Evolutionary conservation across 2,797 vertebrate species (phyloP).

Genomic region (Poecilia wingei): DNA sequence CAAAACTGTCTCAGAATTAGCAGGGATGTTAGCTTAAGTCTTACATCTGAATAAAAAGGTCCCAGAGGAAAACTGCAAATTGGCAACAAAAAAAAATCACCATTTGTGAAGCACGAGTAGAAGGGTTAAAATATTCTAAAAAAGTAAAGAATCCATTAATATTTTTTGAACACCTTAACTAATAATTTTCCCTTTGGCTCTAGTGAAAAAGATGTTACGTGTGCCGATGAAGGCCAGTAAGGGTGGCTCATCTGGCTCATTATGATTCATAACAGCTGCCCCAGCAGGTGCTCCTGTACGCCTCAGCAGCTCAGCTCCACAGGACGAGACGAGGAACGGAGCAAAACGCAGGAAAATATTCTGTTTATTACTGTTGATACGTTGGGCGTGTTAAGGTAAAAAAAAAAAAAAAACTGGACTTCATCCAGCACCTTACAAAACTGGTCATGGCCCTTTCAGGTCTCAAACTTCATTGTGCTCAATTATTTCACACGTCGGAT

Average conservation of each 20-base stretch:
- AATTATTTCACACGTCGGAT: not conserved
- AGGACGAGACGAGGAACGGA: slow-evolving; percentile 2
- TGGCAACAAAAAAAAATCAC: slow-evolving; percentile 1
- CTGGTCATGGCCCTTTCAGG: not conserved
- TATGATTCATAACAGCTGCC: slow-evolving; percentile 11
- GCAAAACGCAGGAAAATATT: slow-evolving; percentile 5
- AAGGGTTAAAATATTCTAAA: not conserved
- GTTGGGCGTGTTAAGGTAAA: not conserved
- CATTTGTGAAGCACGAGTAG: not conserved
- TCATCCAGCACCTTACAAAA: not conserved
- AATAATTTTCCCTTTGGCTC: not conserved
- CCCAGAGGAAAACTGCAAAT: slow-evolving; percentile 21
- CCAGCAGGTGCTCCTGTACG: slow-evolving; percentile 8
- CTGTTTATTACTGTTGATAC: not conserved
- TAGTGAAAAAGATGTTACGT: not conserved
- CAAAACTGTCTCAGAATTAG: slow-evolving; percentile 60
- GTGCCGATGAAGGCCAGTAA: not conserved
- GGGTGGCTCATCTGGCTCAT: slow-evolving; percentile 18
- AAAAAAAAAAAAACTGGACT: not conserved
- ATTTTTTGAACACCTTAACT: not conserved
- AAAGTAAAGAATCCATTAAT: not conserved
- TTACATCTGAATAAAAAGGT: slow-evolving; percentile 28
- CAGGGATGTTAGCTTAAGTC: slow-evolving; percentile 44
- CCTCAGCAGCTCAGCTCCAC: slow-evolving; percentile 10
- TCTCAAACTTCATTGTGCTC: not conserved